phyloP scores from a whole-genome alignment of 2,888 invertebrate species.

The Pollenia griseotomentosa region DNA sequence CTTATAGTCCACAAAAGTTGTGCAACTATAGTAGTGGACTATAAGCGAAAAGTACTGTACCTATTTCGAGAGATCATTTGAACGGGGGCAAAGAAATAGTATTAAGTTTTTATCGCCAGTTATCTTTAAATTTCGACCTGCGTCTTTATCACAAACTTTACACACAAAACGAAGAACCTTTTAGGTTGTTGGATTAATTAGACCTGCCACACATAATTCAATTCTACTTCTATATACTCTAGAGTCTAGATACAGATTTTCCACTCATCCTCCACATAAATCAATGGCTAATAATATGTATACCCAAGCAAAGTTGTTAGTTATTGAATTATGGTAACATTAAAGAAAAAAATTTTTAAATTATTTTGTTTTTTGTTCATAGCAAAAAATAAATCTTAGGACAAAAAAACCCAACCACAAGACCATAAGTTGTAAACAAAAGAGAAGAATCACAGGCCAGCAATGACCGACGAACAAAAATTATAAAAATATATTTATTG shows the following conservation, averaged over 20 bases:
- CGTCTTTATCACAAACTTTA: too few species aligned
- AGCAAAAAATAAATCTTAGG: slow-evolving; percentile 17
- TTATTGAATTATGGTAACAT: slow-evolving; percentile 67
- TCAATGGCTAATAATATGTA: slow-evolving; percentile 19
- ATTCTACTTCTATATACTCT: too few species aligned
- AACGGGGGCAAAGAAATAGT: too few species aligned
- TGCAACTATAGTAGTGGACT: too few species aligned
- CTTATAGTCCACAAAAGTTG: too few species aligned
- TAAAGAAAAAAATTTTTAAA: slow-evolving; percentile 49
- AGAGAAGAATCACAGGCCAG: background rate
- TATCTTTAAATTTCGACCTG: too few species aligned
- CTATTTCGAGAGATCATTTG: too few species aligned
- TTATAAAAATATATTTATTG: slow-evolving; percentile 30
- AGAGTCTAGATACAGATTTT: slow-evolving; percentile 7
- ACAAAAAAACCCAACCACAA: slow-evolving; percentile 13
- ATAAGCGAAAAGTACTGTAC: too few species aligned
- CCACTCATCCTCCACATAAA: background rate
- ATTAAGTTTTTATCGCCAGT: too few species aligned
- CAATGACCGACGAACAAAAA: slow-evolving; percentile 21
- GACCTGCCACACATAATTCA: too few species aligned
- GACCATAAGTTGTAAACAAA: background rate
- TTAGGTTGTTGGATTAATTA: too few species aligned
- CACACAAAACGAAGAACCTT: too few species aligned
- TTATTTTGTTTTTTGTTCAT: slow-evolving; percentile 35
- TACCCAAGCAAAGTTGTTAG: slow-evolving; percentile 33